Evolutionary conservation across 2,888 invertebrate species (phyloP), one percentile per base, ranked within the genome.

Genomic region (Linyphia triangularis): DNA sequence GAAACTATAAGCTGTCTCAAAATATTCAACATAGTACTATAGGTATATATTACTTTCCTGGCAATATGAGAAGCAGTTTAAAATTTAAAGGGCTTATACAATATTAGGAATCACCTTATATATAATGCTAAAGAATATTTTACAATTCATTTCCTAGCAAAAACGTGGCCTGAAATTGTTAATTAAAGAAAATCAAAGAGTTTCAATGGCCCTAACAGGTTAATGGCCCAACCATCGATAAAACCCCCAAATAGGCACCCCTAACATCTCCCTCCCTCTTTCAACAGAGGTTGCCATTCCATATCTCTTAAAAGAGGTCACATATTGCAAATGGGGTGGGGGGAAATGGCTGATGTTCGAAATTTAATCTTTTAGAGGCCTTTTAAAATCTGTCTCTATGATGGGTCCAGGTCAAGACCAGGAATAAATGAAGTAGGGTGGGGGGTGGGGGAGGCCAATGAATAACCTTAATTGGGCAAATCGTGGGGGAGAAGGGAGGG

Each of bases 381-480:
- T 72, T 86, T 86, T 81, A 78, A 86, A 86, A 86, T 86, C 86
- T 57, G 81, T 73, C 70, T 67, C 59, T 57, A 16, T 67, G 57
- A 51, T 26, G 75, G 63, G 63, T 37, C 22, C 3, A 43, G 85
- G 85, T 85, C 85, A 77, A 77, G 85, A 85, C 85, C 51, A 13
- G 37, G 57, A 40, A 16, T 22, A 28, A 26, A 40, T 6, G 5
- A 26, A n/a, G 24, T 43, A 59, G 69, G 69, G 16, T 26, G 51
- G 37, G 43, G 57, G 61, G 63, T 19, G 30, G 82, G 30, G 10
- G 40, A n/a, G 40, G n/a, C 51, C 73, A 75, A 86, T 86, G 86
- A 86, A 86, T 86, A 86, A 81, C 65, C 65, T 73, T 86, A 86
- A 86, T 86, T 86, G 86, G 73, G 81, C 73, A 86, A 86, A 86